A percentile compares a stretch with the other conserved stretches of the same genome.
These are phyloP conservation scores for Alectoris magna DNA, from an alignment of 2,797 vertebrate species.

Conservation along the genomic window DNA sequence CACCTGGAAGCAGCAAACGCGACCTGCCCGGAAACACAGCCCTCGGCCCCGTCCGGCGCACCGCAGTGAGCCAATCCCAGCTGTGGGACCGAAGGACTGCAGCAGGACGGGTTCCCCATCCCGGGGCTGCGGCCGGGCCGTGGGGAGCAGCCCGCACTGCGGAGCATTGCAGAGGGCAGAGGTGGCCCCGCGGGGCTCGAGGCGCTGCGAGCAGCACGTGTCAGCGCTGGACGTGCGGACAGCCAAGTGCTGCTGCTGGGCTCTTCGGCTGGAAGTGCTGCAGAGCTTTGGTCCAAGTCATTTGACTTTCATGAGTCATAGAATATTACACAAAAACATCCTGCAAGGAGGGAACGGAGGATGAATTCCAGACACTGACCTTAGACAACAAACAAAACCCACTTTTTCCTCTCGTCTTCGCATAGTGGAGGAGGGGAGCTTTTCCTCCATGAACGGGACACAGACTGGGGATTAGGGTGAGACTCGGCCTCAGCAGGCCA, in stretches of 20 bases:
- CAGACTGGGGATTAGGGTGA: background rate
- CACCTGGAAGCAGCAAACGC: too few species aligned
- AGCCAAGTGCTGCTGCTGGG: background rate
- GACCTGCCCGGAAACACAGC: too few species aligned
- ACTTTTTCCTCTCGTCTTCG: background rate
- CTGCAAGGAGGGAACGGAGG: background rate
- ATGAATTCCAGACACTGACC: conserved; percentile 26
- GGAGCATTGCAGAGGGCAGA: too few species aligned
- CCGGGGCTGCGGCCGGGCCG: too few species aligned
- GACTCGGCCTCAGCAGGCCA: fast-evolving
- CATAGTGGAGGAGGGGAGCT: background rate
- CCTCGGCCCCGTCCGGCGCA: too few species aligned
- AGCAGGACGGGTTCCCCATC: background rate
- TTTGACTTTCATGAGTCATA: conserved; percentile 57
- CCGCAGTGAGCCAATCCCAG: too few species aligned
- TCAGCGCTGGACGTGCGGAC: too few species aligned
- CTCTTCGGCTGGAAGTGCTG: background rate
- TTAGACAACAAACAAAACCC: background rate
- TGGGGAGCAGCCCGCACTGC: too few species aligned
- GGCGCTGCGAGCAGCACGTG: too few species aligned
- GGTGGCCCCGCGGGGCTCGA: background rate
- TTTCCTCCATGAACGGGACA: fast-evolving
- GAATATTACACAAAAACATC: conserved; percentile 27
- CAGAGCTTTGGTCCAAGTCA: background rate
- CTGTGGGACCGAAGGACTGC: too few species aligned